Percentiles rank a stretch among this genome's conserved stretches.
These are phyloP conservation scores for Drosophila santomea DNA, from an alignment of 1,140 invertebrate species.

Conservation along the genomic window DNA sequence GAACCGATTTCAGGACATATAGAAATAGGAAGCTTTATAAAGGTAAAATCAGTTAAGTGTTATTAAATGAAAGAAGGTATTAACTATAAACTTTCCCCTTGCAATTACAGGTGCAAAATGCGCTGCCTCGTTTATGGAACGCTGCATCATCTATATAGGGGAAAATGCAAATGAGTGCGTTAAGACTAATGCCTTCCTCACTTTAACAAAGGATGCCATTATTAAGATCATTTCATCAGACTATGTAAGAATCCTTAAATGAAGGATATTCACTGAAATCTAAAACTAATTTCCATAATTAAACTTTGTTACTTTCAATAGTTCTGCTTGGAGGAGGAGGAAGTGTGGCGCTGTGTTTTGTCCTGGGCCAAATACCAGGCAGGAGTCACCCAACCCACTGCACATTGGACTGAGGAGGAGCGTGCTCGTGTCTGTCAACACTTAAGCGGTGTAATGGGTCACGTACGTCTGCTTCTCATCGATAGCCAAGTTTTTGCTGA, in stretches of 20 bases:
- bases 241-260: constrained; percentile 87
- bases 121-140: constrained; percentile 93
- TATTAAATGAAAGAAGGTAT: too few relatives aligned
- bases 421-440: constrained; percentile 93
- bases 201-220: constrained; percentile 94
- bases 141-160: constrained; percentile 94
- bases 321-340: constrained; percentile 95
- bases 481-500: constrained; percentile 97
- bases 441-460: constrained; percentile 93
- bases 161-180: constrained; percentile 95
- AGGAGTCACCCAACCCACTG: constrained; percentile 93
- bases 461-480: constrained; percentile 94
- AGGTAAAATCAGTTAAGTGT: background rate
- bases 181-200: constrained; percentile 94
- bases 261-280: background rate
- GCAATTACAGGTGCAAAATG: constrained; percentile 88
- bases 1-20: background rate
- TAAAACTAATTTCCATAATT: background rate
- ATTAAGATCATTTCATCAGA: constrained; percentile 96
- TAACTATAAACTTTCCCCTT: too few relatives aligned
- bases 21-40: background rate
- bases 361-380: constrained; percentile 96
- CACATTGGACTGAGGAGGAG: constrained; percentile 96
- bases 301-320: constrained; percentile 62
- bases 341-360: constrained; percentile 95